These are phyloP conservation scores for Aphaenogaster floridana DNA, from an alignment of 1,140 invertebrate genomes.

Conservation along the genomic window DNA sequence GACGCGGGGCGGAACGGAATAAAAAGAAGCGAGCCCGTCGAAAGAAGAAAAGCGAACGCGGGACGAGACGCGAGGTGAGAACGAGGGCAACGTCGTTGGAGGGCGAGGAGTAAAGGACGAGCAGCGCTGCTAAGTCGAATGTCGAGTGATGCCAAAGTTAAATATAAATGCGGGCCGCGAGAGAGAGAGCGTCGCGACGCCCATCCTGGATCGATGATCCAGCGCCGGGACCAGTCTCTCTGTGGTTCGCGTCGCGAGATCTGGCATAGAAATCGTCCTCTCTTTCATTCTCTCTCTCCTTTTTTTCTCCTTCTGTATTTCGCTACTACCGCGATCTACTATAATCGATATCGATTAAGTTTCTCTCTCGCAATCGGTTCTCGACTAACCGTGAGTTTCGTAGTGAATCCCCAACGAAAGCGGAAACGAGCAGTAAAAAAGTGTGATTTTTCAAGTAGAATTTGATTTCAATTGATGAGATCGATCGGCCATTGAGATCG, in stretches of 20 bases:
- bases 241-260: slow-evolving; percentile 80
- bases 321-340: neutral
- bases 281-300: neutral
- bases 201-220: slow-evolving; percentile 84
- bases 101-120: slow-evolving; percentile 52
- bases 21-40: slow-evolving; percentile 44
- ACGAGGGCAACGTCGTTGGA: slow-evolving; percentile 64
- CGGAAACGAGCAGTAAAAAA: slow-evolving; percentile 44
- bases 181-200: slow-evolving; percentile 75
- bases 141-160: slow-evolving; percentile 87
- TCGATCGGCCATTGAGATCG: neutral
- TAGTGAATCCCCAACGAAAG: slow-evolving; percentile 21
- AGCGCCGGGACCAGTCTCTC: slow-evolving; percentile 83
- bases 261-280: slow-evolving; percentile 69
- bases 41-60: slow-evolving; percentile 56
- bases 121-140: slow-evolving; percentile 81
- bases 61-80: slow-evolving; percentile 60
- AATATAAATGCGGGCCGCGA: slow-evolving; percentile 83
- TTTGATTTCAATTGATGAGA: slow-evolving; percentile 1
- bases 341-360: slow-evolving; percentile 18
- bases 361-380: slow-evolving; percentile 6
- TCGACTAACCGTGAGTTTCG: neutral
- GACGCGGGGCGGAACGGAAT: slow-evolving; percentile 23
- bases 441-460: slow-evolving; percentile 11
- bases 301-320: neutral